Percentiles rank a stretch among this genome's conserved stretches.
phyloP scores from a whole-genome alignment of 2,113 vertebrate genomes.

The Steatornis caripensis region DNA sequence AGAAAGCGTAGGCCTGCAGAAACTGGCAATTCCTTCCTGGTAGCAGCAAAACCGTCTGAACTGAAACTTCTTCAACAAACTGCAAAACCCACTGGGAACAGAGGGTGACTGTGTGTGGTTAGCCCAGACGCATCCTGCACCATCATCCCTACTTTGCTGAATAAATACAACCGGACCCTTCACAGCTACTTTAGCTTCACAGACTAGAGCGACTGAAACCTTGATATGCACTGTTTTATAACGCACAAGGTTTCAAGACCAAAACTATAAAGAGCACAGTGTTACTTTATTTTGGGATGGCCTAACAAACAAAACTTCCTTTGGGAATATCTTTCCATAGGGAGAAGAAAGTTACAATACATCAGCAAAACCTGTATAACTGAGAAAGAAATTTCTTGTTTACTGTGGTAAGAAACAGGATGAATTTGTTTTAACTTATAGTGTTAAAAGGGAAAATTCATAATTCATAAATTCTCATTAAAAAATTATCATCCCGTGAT shows the following conservation, averaged over 20 bases:
- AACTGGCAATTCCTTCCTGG: not conserved
- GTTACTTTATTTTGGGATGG: not conserved
- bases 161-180: not conserved
- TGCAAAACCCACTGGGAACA: not conserved
- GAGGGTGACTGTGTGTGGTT: not conserved
- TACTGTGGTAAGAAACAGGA: not conserved
- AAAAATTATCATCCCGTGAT: not conserved
- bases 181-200: not conserved
- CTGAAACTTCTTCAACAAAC: not conserved
- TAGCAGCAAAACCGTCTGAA: not conserved
- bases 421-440: not conserved
- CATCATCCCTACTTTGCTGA: not conserved
- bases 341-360: not conserved
- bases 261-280: not conserved
- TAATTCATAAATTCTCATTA: slow-evolving; percentile 29
- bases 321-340: not conserved
- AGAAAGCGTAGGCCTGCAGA: not conserved
- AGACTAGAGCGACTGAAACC: not conserved
- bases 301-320: not conserved
- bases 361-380: not conserved
- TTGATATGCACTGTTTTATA: not conserved
- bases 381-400: not conserved
- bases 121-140: not conserved
- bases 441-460: slow-evolving; percentile 8
- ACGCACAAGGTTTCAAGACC: not conserved